These are phyloP conservation scores for Zootoca vivipara DNA, from an alignment of 2,113 vertebrate genomes.

Conservation along the genomic window DNA sequence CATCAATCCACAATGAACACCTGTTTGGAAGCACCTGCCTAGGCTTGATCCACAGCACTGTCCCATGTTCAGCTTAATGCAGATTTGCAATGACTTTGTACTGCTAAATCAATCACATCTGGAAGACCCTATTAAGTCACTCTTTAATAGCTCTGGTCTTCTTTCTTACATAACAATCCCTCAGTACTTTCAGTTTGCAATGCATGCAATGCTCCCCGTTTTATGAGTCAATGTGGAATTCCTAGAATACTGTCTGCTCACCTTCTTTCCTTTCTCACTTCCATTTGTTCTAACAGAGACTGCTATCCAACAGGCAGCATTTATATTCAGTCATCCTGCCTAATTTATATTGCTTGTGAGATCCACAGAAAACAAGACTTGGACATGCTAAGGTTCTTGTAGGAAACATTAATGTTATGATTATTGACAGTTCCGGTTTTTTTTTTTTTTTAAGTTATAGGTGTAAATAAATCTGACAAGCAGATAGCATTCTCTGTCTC, in stretches of 20 bases:
- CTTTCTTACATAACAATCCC: neutral
- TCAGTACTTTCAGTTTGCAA: neutral
- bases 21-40: no score
- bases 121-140: neutral
- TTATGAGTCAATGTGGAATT: neutral
- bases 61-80: no score
- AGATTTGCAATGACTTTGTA: neutral
- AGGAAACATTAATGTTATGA: neutral
- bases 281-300: conserved; percentile 8
- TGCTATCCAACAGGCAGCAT: neutral
- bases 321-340: neutral
- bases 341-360: neutral
- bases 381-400: neutral
- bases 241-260: neutral
- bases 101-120: neutral
- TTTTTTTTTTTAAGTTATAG: neutral
- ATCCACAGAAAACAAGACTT: neutral
- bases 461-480: conserved; percentile 39
- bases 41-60: no score
- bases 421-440: neutral
- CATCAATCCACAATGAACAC: no score
- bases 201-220: neutral
- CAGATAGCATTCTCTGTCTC: conserved; percentile 53
- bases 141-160: neutral
- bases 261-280: conserved; percentile 15